Percentiles rank a stretch among this genome's conserved stretches.
Evolutionary conservation across 37 sponge, comb jelly and placozoan genomes (phyloP).

Genomic region (Ephydatia muelleri): DNA sequence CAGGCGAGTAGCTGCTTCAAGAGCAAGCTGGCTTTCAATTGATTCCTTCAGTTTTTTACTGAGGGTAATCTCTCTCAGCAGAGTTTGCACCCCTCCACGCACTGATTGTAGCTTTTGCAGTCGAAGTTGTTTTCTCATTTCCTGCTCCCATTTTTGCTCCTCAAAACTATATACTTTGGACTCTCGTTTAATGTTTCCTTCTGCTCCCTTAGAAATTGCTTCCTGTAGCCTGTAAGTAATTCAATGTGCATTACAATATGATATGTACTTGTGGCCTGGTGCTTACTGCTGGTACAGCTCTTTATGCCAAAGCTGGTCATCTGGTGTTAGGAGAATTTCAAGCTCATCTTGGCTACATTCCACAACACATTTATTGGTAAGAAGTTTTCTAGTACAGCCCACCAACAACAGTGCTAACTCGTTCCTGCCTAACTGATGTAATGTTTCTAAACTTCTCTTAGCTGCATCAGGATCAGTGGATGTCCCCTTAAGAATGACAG

Average conservation of each 20-base stretch:
- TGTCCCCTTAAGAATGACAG: constrained; percentile 3
- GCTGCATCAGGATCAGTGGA: constrained; percentile 11
- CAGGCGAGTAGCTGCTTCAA: constrained; percentile 27
- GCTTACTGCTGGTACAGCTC: constrained; percentile 62
- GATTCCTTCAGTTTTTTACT: constrained; percentile 40
- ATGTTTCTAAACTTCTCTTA: constrained; percentile 8
- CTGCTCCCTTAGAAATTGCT: constrained; percentile 5
- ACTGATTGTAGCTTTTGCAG: constrained; percentile 54
- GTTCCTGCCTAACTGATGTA: constrained; percentile 4
- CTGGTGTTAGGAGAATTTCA: constrained; percentile 63
- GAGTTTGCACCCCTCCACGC: constrained; percentile 20
- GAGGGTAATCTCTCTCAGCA: constrained; percentile 42
- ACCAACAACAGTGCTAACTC: constrained; percentile 16
- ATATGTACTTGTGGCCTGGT: not conserved
- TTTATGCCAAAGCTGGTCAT: constrained; percentile 61
- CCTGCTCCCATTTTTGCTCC: constrained; percentile 94
- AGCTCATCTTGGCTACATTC: constrained; percentile 47
- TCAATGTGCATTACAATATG: constrained; percentile 14
- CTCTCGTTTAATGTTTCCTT: constrained; percentile 77
- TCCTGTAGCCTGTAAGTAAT: not conserved
- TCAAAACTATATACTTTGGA: constrained; percentile 83
- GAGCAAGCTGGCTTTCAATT: constrained; percentile 22
- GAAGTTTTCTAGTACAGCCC: constrained; percentile 27
- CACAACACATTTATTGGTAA: constrained; percentile 35
- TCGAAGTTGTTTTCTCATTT: constrained; percentile 61